Evolutionary conservation across 2,797 vertebrate species (phyloP).

Genomic region (Spea hammondii): DNA sequence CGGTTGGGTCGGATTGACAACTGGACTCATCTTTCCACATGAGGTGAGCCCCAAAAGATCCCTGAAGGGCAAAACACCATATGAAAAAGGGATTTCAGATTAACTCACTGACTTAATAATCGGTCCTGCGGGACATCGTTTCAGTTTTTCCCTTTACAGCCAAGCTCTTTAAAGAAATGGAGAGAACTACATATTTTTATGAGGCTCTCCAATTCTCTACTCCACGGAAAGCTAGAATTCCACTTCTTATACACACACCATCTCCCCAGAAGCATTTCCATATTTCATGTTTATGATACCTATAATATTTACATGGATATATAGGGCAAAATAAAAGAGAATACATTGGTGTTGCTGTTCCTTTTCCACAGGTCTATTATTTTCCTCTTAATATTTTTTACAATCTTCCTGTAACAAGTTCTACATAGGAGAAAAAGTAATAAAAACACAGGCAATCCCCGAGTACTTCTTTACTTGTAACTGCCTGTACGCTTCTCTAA

Average conservation of each 20-base stretch:
- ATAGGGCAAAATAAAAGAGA: constrained; percentile 26
- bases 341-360: constrained; percentile 19
- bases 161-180: no score
- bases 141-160: no score
- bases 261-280: constrained; percentile 13
- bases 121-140: no score
- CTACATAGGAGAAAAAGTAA: constrained; percentile 4
- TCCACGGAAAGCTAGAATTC: neutral
- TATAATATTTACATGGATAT: constrained; percentile 47
- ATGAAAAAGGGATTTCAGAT: no score
- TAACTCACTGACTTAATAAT: no score
- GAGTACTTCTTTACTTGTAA: constrained; percentile 42
- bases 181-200: neutral
- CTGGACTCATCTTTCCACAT: no score
- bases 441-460: constrained; percentile 38
- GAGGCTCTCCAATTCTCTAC: neutral
- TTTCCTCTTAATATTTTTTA: constrained; percentile 26
- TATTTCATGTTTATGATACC: constrained; percentile 43
- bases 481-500: constrained; percentile 30
- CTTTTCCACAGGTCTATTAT: constrained; percentile 32
- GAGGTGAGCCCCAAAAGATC: no score
- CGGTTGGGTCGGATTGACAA: no score
- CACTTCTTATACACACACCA: neutral
- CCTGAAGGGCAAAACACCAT: no score
- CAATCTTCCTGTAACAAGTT: constrained; percentile 23